phyloP scores from a whole-genome alignment of 1,140 invertebrate species.

The Platyura marginata region DNA sequence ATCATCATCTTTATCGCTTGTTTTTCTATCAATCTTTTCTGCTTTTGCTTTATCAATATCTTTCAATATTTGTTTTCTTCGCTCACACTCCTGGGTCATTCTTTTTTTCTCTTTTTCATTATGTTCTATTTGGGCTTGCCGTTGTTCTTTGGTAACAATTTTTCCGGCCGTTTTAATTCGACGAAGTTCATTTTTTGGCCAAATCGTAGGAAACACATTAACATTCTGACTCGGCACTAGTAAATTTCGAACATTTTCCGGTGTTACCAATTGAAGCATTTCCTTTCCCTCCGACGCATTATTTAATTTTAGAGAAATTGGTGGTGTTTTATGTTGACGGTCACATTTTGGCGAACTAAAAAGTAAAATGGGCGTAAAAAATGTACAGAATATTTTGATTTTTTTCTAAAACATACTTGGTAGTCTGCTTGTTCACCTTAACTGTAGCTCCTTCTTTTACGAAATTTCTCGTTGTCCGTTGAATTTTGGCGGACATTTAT shows the following conservation, averaged over 20 bases:
- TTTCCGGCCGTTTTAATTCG: constrained; percentile 13
- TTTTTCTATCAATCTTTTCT: constrained; percentile 1
- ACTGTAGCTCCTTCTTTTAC: not conserved
- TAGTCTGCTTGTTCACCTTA: not conserved
- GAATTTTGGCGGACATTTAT: too few relatives aligned
- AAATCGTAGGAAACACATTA: constrained; percentile 7
- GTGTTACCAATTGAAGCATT: not conserved
- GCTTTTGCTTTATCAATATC: constrained; percentile 14
- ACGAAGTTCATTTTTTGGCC: constrained; percentile 12
- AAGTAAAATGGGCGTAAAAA: too few relatives aligned
- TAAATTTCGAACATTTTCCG: constrained; percentile 1
- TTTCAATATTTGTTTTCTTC: constrained; percentile 11
- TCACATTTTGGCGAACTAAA: not conserved
- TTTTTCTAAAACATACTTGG: not conserved
- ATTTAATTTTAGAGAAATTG: not conserved
- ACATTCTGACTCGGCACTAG: not conserved
- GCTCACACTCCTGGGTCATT: constrained; percentile 14
- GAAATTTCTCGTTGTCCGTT: not conserved
- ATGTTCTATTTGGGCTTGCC: constrained; percentile 8
- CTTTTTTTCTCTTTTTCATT: constrained; percentile 12
- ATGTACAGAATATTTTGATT: too few relatives aligned
- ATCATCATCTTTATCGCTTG: not conserved
- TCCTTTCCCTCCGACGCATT: not conserved
- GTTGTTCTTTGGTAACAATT: constrained; percentile 13
- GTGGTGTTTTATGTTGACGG: not conserved